Percentiles rank a stretch among this genome's conserved stretches.
Evolutionary conservation across 2,113 vertebrate species (phyloP).

Genomic region (Misgurnus mizolepis): DNA sequence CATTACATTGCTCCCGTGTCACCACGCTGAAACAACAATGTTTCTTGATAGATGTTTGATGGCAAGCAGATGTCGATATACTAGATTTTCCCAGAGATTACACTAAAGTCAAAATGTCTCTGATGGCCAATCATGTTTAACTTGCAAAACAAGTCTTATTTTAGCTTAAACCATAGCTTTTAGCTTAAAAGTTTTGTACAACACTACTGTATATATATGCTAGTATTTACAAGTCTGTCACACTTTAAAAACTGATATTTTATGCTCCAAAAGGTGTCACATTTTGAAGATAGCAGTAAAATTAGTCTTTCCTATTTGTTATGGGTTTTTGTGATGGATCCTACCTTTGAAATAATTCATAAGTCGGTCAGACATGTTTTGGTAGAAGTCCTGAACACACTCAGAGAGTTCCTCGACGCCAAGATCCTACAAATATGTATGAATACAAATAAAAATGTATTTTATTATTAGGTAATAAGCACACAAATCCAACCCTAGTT

Average conservation of each 20-base stretch:
- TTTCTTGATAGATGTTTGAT: not conserved
- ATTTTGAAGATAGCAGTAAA: too few species aligned
- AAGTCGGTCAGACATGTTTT: conserved; percentile 86
- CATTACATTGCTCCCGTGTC: not conserved
- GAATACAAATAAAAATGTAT: not conserved
- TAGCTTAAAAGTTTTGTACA: too few species aligned
- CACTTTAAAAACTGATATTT: not conserved
- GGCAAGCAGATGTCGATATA: not conserved
- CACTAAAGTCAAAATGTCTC: too few species aligned
- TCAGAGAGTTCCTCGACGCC: conserved; percentile 92
- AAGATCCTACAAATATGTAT: conserved; percentile 70
- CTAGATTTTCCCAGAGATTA: not conserved
- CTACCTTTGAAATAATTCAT: conserved; percentile 91
- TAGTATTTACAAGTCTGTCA: too few species aligned
- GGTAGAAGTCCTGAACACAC: conserved; percentile 96
- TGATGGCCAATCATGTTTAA: too few species aligned
- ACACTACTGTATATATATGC: too few species aligned
- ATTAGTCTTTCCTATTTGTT: too few species aligned
- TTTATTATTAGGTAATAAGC: not conserved
- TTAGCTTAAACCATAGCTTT: too few species aligned
- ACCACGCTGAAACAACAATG: not conserved
- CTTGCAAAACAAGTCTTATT: too few species aligned
- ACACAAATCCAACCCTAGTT: not conserved
- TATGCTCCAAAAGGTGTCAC: not conserved
- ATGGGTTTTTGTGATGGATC: not conserved